A percentile compares a stretch with the other conserved stretches of the same genome.
phyloP scores from a whole-genome alignment of 1,140 invertebrate species.

The Trachelipus rathkii region DNA sequence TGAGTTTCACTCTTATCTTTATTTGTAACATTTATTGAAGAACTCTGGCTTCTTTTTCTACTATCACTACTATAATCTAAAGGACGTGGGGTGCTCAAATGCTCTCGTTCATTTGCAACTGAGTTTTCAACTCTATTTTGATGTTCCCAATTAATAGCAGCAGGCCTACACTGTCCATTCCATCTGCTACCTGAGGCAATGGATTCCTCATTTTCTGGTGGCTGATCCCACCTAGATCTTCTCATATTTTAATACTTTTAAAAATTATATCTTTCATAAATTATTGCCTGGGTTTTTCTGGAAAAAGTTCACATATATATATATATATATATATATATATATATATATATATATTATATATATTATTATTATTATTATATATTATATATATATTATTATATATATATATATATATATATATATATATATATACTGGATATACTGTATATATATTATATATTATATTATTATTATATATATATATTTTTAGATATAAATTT shows the following conservation, averaged over 20 bases:
- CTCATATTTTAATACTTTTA: background rate
- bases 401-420: too few species aligned
- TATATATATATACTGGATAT: too few species aligned
- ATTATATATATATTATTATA: too few species aligned
- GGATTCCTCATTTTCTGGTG: background rate
- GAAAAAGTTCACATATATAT: too few species aligned
- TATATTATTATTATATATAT: too few species aligned
- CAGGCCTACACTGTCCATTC: background rate
- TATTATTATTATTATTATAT: too few species aligned
- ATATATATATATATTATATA: too few species aligned
- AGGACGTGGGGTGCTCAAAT: background rate
- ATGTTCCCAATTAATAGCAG: background rate
- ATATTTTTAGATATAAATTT: too few species aligned
- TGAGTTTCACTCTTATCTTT: background rate
- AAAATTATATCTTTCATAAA: too few species aligned
- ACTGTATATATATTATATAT: too few species aligned
- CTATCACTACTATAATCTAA: slow-evolving; percentile 5
- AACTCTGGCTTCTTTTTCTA: background rate
- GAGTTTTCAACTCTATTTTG: background rate
- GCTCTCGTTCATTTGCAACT: background rate
- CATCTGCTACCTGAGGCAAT: slow-evolving; percentile 4
- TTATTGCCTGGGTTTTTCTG: too few species aligned
- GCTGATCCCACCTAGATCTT: background rate
- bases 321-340: too few species aligned
- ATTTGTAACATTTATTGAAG: background rate